Evolutionary conservation across 1,140 invertebrate genomes (phyloP), one percentile per base, ranked within the genome.

Genomic region (Diploscapter pachys): DNA sequence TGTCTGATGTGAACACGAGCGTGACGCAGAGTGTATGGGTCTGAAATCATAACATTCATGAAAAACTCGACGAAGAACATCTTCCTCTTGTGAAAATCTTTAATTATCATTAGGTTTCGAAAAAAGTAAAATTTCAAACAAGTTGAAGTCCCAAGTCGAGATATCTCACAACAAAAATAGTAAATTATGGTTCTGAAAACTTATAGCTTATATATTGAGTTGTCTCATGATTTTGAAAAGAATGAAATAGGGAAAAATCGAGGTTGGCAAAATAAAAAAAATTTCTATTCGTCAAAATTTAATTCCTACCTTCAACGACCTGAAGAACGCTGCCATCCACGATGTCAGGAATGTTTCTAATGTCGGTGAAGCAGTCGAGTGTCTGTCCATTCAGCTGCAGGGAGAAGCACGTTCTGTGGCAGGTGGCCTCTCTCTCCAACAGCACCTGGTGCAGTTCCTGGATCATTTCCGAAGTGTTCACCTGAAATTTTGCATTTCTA

Each of bases 381-480:
- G 93, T 95, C 66, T 91, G 91, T 6, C 93, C 93, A 83, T 97
- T 93, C 4, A 98, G 87, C 87, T 98, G 94, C 5, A 99, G 89
- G 0, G 95, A 96, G 86, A 99, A 99, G 85, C 96, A 99, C 2
- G 96, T 99, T 50, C 95, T 89, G 83, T 96, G 95, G 83, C 96
- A 98, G 0, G 95, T 97, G 83, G 98, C 95, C 86, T 98, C 95
- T 54, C 95, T 89, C 85, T 99, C 96, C 93, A 98, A 96, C 5
- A 99, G 87, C 66, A 98, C 88, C 87, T 98, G 95, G 86, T 98
- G 95, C 67, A 99, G 96, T 89, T 99, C 96, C 89, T 99, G 96
- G 0, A 98, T 95, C 57, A 99, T 87, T 86, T 99, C 96, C 92
- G 96, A 94, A 84, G 93, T 95, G 9, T 94, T 96, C 3, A 98